Conservation (phyloP, 2,888 invertebrate species). For the Ichneumon xanthorius region DNA sequence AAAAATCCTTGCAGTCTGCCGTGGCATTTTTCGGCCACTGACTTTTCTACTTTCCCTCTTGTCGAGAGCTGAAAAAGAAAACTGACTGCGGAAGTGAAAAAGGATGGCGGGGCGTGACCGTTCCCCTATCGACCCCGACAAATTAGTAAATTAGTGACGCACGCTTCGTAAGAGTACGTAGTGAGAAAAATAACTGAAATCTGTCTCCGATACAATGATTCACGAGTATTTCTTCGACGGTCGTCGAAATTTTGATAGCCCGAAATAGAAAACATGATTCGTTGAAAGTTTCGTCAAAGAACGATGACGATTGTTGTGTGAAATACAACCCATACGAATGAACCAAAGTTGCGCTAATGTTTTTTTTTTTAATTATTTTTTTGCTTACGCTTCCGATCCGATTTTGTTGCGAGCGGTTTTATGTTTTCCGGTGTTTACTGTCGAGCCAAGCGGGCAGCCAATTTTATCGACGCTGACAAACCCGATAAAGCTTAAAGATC, state of each 20-base stretch:
- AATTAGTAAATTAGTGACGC: conserved; percentile 57
- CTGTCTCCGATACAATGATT: not conserved
- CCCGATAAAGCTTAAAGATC: conserved; percentile 46
- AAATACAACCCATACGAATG: not conserved
- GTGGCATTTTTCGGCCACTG: conserved; percentile 21
- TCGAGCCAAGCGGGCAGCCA: conserved; percentile 26
- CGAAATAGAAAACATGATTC: conserved; percentile 13
- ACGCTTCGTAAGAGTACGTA: conserved; percentile 27
- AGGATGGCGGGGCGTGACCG: conserved; percentile 56
- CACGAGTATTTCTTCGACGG: not conserved
- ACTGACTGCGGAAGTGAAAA: conserved; percentile 58
- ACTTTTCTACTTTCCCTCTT: conserved; percentile 33
- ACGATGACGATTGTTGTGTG: conserved; percentile 43
- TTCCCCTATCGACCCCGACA: conserved; percentile 48
- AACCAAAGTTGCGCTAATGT: not conserved
- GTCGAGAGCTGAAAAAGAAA: conserved; percentile 32
- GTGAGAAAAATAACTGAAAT: conserved; percentile 9
- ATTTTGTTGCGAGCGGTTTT: conserved; percentile 22
- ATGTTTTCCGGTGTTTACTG: conserved; percentile 35
- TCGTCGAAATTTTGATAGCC: conserved; percentile 48
- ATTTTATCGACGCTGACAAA: conserved; percentile 65
- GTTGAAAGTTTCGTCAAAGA: conserved; percentile 25
- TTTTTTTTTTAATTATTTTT: conserved; percentile 20
- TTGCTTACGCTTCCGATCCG: not conserved
- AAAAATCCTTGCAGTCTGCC: conserved; percentile 16